Base-by-base conservation (phyloP, 1,140 invertebrate species). In the Chlorops oryzae region DNA sequence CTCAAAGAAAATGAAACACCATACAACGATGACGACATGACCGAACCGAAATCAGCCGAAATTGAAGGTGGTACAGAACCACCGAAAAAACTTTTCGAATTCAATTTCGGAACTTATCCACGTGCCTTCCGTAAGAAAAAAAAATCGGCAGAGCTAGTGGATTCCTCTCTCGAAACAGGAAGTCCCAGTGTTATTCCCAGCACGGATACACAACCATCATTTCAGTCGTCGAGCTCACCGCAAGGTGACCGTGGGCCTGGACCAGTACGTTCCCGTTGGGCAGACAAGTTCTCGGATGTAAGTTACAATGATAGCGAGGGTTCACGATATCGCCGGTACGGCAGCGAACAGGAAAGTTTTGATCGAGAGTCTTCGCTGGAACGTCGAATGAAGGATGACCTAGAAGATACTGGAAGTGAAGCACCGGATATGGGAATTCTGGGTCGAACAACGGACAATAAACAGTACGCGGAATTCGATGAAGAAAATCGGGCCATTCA, bases 71-170 rank as follows among this genome's bases (percentile, higher is more conserved):
- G n/a, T n/a, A n/a, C 63, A 48, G 68, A 73, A 9, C 62, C 62
- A 27, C 63, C 46, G 54, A 79, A 73, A 63, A 76, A 76, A 72
- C 79, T 70, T 63, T 85, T 78, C 35, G 78, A 82, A 22, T 87
- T 87, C 66, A 83, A 86, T 62, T 84, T 85, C 50, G 80, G 80
- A 54, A 88, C 86, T 0, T 87, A 85, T 67, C 87, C 87, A 1
- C 77, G 85, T 46, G 75, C 88, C 25, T 87, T 90, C 58, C 78
- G 80, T 34, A 80, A 76, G 52, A 84, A 82, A 54, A 81, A 74
- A 53, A 73, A 75, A 9, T 72, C 72, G 28, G 73, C 75, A 51
- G 74, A 78, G 46, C 42, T 58, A 0, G 44, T 51, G 18, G 66
- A 64, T 5, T 63, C 65, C 0, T 66, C 63, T 2, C 27, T 66